Evolutionary conservation across 2,113 vertebrate genomes (phyloP), one percentile per base, ranked within the genome.

Genomic region (Sminthopsis crassicaudata): DNA sequence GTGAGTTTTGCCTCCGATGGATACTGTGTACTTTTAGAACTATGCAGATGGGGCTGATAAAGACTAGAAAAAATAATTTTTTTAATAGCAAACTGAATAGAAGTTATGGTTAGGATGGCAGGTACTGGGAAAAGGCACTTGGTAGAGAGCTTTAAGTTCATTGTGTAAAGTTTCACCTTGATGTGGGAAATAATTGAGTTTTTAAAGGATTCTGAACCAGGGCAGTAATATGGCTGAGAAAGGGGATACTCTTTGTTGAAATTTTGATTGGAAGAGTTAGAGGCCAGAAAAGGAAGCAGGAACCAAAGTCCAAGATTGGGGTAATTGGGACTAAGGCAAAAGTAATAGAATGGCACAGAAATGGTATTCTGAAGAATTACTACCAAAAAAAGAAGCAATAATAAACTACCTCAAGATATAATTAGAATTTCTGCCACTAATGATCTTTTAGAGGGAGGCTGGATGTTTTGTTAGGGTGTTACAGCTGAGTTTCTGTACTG

Each of bases 11-110:
- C 30, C 92, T 50, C 42, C n/a, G 91, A 54, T 84, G n/a, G 12
- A 52, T 14, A 94, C 9, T 93, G 36, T 36, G 22, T 55, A 48
- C 52, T 48, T 94, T 91, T 91, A 53, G 76, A 95, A 42, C 42
- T 76, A 67, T 50, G 52, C 11, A 19, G 93, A 90, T 55, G 10
- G 42, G n/a, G 42, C 42, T 16, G 9, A 42, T n/a, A 84, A 84
- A 84, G 36, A 7, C 19, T 84, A n/a, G 19, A 84, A 42, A 84
- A 76, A 30, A 67, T 42, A 51, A 51, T 51, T 51, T 51, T 51
- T 51, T 51, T 51, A 84, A n/a, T 36, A n/a, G 60, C 60, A 30
- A 67, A 67, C 6, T 23, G 67, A 84, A 19, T 84, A 26, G n/a
- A 84, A 42, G 67, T 84, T 84, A 42, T 42, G 19, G 16, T 84